Evolutionary conservation across 2,797 vertebrate genomes (phyloP), one percentile per base, ranked within the genome.

Genomic region (Megalops cyprinoides): DNA sequence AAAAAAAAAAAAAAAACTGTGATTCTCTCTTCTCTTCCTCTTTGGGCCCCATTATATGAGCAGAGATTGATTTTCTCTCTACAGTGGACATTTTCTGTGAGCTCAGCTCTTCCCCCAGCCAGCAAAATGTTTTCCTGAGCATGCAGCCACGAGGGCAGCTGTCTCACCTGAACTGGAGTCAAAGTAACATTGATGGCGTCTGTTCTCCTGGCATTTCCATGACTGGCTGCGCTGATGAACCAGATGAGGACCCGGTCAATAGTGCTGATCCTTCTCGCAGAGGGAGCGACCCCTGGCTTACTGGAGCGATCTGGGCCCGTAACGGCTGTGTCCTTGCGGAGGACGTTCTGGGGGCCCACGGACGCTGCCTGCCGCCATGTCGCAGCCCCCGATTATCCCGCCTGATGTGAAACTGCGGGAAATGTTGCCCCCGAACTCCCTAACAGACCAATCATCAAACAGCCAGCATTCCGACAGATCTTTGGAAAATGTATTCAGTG

Each of bases 201-300:
- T 31, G 18, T 14, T 71, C 76, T 44, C 55, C 65, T 74, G 76
- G 62, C 81, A 60, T 37, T 58, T 73, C 42, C 28, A 18, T 51
- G 76, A 62, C 76, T 60, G 65, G 12, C 55, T n/a, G 42, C 53
- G 0, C 42, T 82, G 78, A 78, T 78, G 25, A 78, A 51, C 18
- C 4, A 39, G 62, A 18, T 39, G 37, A 48, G 53, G 81, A 37
- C 25, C 42, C 20, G 8, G 20, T 49, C 42, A 53, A 71, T 49
- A 60, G 31, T 20, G n/a, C n/a, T 46, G 76, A 74, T 53, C 73
- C 56, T 37, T 67, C 60, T 55, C 55, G 4, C n/a, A 23, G 14
- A 81, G 42, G 46, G 34, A 74, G 15, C n/a, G 7, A 28, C 49
- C 39, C 49, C 39, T 37, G 42, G 42, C 31, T 31, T 15, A 46